Base-by-base conservation (phyloP, 1,140 invertebrate species). In the Steinernema khuongi region DNA sequence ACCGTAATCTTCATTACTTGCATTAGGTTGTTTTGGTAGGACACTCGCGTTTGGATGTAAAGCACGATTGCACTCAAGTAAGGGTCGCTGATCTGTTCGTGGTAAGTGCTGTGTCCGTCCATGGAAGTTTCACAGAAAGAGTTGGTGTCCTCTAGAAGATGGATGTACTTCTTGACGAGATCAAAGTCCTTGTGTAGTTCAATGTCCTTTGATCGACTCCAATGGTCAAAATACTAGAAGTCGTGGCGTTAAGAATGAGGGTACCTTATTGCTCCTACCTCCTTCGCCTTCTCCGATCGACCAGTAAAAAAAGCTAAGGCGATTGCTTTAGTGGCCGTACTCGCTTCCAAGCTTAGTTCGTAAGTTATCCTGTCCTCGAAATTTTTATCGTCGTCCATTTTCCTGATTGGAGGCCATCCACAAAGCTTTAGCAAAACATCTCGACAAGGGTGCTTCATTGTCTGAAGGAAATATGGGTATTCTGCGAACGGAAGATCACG, bases 191-290 rank as follows among this genome's bases (percentile, higher is more conserved):
- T 60, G 50, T 22, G 50, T 4, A 60, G 22, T 17, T 60, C 50
- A 26, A 60, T n/a, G 22, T 60, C 50, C 19, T 60, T 60, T 22
- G 11, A 7, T n/a, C 50, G 50, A n/a, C n/a, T 11, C 50, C 50
- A 60, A n/a, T 60, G 50, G 50, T 60, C 50, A 26, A 60, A 60
- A 22, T 60, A 60, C 50, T 60, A n/a, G 50, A 11, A 60, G 26
- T 41, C 36, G 36, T n/a, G n/a, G 7, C 7, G 7, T 41, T n/a
- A 11, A 11, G 7, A 11, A 41, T 41, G n/a, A 41, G n/a, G n/a
- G n/a, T 41, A 41, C 7, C 7, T 41, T n/a, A n/a, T 41, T 41
- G 7, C n/a, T 11, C 36, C n/a, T 11, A 60, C 50, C 50, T 60
- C 50, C 26, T 60, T 60, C 2, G 50, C 50, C 50, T 60, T 60